These are phyloP conservation scores for Oostethus manadensis DNA, from an alignment of 2,113 vertebrate genomes.

Conservation along the genomic window DNA sequence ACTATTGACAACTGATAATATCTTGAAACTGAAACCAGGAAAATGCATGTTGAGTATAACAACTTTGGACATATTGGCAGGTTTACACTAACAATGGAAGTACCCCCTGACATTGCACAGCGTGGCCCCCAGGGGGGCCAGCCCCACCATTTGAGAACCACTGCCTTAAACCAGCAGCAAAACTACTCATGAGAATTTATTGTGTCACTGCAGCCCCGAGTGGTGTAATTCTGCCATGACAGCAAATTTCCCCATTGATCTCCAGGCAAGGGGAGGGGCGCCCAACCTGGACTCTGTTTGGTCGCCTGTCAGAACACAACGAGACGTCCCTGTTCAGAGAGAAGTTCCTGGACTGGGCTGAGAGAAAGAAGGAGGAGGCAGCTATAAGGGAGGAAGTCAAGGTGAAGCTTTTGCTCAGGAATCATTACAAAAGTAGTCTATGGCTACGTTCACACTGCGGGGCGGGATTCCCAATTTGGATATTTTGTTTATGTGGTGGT, in stretches of 20 bases:
- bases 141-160: too few species aligned
- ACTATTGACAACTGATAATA: too few species aligned
- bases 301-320: slow-evolving; percentile 76
- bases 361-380: slow-evolving; percentile 67
- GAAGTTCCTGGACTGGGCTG: slow-evolving; percentile 80
- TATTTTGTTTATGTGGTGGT: too few species aligned
- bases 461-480: too few species aligned
- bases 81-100: too few species aligned
- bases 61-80: too few species aligned
- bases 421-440: neutral
- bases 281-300: slow-evolving; percentile 74
- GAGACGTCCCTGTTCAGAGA: slow-evolving; percentile 78
- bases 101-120: too few species aligned
- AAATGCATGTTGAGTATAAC: too few species aligned
- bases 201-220: slow-evolving; percentile 31
- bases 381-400: slow-evolving; percentile 63
- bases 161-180: neutral
- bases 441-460: too few species aligned
- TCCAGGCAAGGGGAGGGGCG: slow-evolving; percentile 69
- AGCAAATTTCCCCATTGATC: neutral
- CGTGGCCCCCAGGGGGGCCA: too few species aligned
- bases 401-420: slow-evolving; percentile 15
- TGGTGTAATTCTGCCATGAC: slow-evolving; percentile 21
- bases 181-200: neutral
- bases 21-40: too few species aligned